A percentile compares a stretch with the other conserved stretches of the same genome.
phyloP scores from a whole-genome alignment of 2,888 invertebrate genomes.

The Ariolimax columbianus region DNA sequence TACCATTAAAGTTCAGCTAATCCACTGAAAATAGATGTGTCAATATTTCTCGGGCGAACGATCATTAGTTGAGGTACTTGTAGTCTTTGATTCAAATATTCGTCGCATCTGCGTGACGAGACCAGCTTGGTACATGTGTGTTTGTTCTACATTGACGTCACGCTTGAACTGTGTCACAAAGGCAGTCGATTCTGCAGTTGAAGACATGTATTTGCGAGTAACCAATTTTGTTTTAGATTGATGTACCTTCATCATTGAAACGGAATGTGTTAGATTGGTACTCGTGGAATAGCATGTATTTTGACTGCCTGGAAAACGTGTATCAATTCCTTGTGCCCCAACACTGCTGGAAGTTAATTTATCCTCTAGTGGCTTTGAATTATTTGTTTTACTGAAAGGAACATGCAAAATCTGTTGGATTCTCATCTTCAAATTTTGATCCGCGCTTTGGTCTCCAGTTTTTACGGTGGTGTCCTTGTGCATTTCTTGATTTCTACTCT shows the following conservation, averaged over 20 bases:
- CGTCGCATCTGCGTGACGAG: conserved; percentile 36
- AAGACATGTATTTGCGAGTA: background rate
- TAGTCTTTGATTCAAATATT: conserved; percentile 35
- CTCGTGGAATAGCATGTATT: background rate
- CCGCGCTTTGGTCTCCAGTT: background rate
- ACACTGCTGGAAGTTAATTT: background rate
- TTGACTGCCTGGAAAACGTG: background rate
- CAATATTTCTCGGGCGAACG: background rate
- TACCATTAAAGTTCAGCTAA: background rate
- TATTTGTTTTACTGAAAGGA: background rate
- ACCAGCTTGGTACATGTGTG: conserved; percentile 7
- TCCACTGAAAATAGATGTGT: background rate
- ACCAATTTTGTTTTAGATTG: background rate
- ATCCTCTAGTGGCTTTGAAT: background rate
- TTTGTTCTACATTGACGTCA: conserved; percentile 2
- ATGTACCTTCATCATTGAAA: background rate
- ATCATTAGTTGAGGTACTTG: conserved; percentile 7
- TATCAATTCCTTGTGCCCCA: background rate
- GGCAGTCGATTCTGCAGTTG: background rate
- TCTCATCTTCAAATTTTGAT: conserved; percentile 22
- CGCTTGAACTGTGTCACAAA: background rate
- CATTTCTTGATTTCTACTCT: background rate
- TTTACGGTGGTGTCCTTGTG: background rate
- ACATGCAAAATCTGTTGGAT: conserved; percentile 28
- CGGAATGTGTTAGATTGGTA: background rate